Percentiles rank a stretch among this genome's conserved stretches.
These are phyloP conservation scores for Bufo bufo DNA, from an alignment of 2,113 vertebrate species.

Conservation along the genomic window DNA sequence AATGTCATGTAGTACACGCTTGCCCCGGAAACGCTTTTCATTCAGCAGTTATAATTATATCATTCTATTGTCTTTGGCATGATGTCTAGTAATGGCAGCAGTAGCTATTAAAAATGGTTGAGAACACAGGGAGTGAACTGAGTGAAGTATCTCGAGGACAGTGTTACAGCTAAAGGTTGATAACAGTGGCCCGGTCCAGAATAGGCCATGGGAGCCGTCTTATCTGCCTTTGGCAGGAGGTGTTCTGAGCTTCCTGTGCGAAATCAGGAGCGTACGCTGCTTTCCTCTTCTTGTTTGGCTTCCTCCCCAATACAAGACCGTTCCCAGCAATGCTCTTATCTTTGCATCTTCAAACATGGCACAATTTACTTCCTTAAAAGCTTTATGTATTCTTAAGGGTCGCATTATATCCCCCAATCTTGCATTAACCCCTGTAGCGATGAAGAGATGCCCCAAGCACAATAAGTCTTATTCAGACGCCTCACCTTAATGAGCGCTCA, in stretches of 20 bases:
- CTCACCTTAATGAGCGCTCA: background rate
- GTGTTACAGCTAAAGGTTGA: slow-evolving; percentile 76
- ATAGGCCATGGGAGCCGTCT: slow-evolving; percentile 97
- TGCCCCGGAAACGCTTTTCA: slow-evolving; percentile 69
- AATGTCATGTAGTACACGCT: slow-evolving; percentile 71
- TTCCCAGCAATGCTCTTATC: slow-evolving; percentile 99
- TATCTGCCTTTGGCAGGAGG: slow-evolving; percentile 98
- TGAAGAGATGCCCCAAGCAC: background rate
- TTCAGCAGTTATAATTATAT: slow-evolving; percentile 75
- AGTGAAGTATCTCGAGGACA: slow-evolving; percentile 72
- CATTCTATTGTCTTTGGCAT: slow-evolving; percentile 73
- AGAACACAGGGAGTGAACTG: slow-evolving; percentile 66
- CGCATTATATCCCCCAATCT: slow-evolving; percentile 65
- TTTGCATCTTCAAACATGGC: slow-evolving; percentile 99
- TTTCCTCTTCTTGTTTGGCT: slow-evolving; percentile 99
- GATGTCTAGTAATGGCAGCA: slow-evolving; percentile 69
- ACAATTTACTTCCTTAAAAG: slow-evolving; percentile 96
- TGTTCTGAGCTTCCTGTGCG: slow-evolving; percentile 95
- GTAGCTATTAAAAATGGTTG: slow-evolving; percentile 71
- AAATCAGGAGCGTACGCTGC: slow-evolving; percentile 92
- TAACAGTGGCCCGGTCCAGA: slow-evolving; percentile 86
- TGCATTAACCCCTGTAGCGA: slow-evolving; percentile 48
- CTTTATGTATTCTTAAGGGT: slow-evolving; percentile 94
- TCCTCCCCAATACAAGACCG: slow-evolving; percentile 94
- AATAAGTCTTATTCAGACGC: background rate